A percentile compares a stretch with the other conserved stretches of the same genome.
Conservation (phyloP, 2,113 vertebrate species). For the Octodon degus region DNA sequence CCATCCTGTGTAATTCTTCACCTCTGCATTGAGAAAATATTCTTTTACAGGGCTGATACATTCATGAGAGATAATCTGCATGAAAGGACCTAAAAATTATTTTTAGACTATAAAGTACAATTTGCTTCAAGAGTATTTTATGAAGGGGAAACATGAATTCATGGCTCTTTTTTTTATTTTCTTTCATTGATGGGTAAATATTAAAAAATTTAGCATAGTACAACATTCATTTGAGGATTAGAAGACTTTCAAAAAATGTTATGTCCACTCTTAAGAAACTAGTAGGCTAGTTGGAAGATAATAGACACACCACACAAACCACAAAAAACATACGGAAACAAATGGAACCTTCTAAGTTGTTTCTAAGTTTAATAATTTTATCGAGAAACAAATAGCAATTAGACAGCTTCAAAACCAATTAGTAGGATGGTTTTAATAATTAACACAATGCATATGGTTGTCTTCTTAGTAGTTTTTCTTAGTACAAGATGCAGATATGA, state of each 20-base stretch:
- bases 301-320: neutral
- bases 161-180: neutral
- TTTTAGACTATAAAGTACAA: neutral
- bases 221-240: neutral
- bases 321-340: neutral
- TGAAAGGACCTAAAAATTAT: neutral
- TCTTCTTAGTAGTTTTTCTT: no score
- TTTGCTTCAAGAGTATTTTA: constrained; percentile 8
- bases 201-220: neutral
- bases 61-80: neutral
- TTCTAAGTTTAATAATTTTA: neutral
- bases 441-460: no score
- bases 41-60: neutral
- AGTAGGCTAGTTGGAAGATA: neutral
- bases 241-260: neutral
- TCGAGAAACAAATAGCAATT: no score
- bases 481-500: no score
- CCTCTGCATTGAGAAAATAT: neutral
- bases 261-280: neutral
- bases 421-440: no score
- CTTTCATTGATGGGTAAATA: neutral
- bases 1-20: neutral
- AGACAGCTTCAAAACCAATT: no score
- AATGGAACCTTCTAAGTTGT: neutral
- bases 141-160: neutral